Percentiles rank a stretch among this genome's conserved stretches.
Conservation (phyloP, 2,113 vertebrate genomes). For the Passer domesticus region DNA sequence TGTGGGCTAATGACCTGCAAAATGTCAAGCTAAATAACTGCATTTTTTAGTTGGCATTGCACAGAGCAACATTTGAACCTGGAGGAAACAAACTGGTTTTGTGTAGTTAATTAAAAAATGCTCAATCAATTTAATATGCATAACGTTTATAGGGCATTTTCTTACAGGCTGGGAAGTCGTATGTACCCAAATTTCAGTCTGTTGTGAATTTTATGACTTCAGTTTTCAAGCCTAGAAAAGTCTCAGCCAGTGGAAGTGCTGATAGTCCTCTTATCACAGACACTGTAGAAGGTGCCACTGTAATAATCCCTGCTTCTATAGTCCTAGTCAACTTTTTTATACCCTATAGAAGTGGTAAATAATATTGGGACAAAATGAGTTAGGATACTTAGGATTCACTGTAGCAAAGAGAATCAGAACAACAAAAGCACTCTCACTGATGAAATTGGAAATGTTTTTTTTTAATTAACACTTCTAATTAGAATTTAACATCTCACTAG, state of each 20-base stretch:
- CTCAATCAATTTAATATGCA: background rate
- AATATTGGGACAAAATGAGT: slow-evolving; percentile 75
- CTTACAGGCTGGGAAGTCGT: background rate
- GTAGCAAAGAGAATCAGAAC: slow-evolving; percentile 79
- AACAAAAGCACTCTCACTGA: slow-evolving; percentile 81
- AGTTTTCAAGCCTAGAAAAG: slow-evolving; percentile 1
- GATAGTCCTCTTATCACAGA: slow-evolving; percentile 7
- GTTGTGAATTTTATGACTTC: background rate
- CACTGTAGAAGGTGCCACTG: background rate
- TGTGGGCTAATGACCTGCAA: background rate
- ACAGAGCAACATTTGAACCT: background rate
- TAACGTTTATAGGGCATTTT: background rate
- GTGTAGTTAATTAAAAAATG: background rate
- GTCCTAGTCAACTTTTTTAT: slow-evolving; percentile 54
- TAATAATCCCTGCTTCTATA: slow-evolving; percentile 35
- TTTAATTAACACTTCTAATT: slow-evolving; percentile 88
- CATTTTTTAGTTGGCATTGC: background rate
- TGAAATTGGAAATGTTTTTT: slow-evolving; percentile 84
- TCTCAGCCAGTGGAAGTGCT: background rate
- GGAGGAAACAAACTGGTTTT: background rate
- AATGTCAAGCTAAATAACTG: background rate
- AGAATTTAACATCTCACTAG: slow-evolving; percentile 86
- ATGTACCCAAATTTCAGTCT: background rate
- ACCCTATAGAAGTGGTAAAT: slow-evolving; percentile 68
- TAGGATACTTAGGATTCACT: slow-evolving; percentile 80